Base-by-base conservation (phyloP, 1,140 invertebrate species). In the Coptotermes formosanus region DNA sequence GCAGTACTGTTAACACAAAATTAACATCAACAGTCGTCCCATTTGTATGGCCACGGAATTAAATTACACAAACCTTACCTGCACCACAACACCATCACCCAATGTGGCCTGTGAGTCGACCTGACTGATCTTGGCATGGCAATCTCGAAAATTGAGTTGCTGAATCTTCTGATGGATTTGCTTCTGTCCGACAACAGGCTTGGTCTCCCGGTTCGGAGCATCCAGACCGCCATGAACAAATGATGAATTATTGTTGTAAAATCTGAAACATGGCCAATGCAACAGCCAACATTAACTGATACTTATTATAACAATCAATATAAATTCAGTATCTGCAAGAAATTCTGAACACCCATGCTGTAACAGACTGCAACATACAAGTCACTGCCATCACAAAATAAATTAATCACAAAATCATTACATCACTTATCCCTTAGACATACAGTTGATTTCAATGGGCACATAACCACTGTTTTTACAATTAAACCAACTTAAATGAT, bases 141-240 rank as follows among this genome's bases (percentile, higher is more conserved):
- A 99, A 92, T 99, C 98, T 52, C 95, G 94, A 91, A 99, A 99
- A 91, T 99, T 98, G 85, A 99, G 91, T 89, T 98, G 96, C 91
- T 98, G 95, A 88, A 99, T 99, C 89, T 97, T 96, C 91, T 98
- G 96, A 91, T 99, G 97, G 87, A 99, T 99, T 90, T 99, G 96
- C 91, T 97, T 95, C 90, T 98, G 97, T 19, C 97, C 98, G 89
- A 97, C 94, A 32, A 97, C 97, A 83, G 97, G 95, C 88, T 94
- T 95, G 44, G 95, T 95, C 90, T 98, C 97, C 86, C 95, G 93
- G 89, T 96, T 96, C 52, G 93, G 93, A 32, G 94, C 94, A 89
- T 97, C 96, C 88, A 98, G 92, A 75, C 96, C 97, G 82, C 97
- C 98, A 93, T 99, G 98, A 86, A 99, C 95, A 92, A 99, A 99